phyloP scores from a whole-genome alignment of 1,140 invertebrate species.

The Ephestia elutella region DNA sequence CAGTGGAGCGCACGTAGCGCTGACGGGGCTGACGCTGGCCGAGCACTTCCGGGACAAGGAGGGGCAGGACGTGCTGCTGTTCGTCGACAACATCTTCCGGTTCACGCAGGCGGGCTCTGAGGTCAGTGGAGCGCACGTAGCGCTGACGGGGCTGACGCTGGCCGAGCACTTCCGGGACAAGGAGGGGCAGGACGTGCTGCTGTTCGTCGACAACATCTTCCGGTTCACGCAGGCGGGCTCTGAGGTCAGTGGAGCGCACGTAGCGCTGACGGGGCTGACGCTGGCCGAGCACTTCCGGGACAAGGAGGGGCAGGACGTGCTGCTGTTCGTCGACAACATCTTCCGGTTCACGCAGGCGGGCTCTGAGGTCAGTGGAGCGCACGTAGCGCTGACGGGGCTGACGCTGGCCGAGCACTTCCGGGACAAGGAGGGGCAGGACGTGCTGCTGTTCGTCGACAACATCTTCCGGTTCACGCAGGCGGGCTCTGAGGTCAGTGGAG shows the following conservation, averaged over 20 bases:
- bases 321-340: conserved; percentile 98
- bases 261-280: conserved; percentile 93
- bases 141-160: conserved; percentile 89
- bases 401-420: conserved; percentile 91
- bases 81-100: conserved; percentile 99
- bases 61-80: conserved; percentile 92
- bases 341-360: conserved; percentile 99
- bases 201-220: conserved; percentile 99
- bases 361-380: conserved; percentile 91
- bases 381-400: conserved; percentile 94
- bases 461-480: conserved; percentile 99
- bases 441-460: conserved; percentile 96
- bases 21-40: conserved; percentile 88
- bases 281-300: conserved; percentile 91
- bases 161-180: conserved; percentile 92
- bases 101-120: conserved; percentile 99
- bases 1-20: conserved; percentile 90
- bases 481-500: conserved; percentile 92
- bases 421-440: conserved; percentile 92
- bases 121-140: conserved; percentile 90
- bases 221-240: conserved; percentile 99
- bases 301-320: conserved; percentile 91
- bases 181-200: conserved; percentile 92
- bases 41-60: conserved; percentile 94
- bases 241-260: conserved; percentile 90